These are phyloP conservation scores for Pterocles burchelli DNA, from an alignment of 2,113 vertebrate species.

Conservation along the genomic window DNA sequence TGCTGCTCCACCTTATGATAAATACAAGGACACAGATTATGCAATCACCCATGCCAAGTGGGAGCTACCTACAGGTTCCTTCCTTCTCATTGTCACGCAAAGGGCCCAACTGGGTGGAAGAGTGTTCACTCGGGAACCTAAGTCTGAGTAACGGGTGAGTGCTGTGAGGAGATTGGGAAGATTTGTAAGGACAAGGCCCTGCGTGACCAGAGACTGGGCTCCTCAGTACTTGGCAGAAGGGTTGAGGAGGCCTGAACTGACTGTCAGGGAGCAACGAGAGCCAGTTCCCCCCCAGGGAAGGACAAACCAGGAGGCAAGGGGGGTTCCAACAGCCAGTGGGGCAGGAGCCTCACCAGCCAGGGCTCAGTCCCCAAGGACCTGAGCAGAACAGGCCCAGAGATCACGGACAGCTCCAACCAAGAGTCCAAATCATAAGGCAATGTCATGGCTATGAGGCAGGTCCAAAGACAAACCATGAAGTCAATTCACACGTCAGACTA, in stretches of 20 bases:
- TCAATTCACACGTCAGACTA: background rate
- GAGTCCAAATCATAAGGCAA: background rate
- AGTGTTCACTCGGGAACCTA: background rate
- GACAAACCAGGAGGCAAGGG: background rate
- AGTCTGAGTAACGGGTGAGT: background rate
- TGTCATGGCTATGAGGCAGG: background rate
- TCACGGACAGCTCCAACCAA: background rate
- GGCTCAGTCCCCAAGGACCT: background rate
- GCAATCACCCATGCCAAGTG: too few relatives aligned
- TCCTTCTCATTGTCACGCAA: too few relatives aligned
- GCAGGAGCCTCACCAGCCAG: background rate
- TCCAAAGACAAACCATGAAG: background rate
- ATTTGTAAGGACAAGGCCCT: background rate
- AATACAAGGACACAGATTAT: too few relatives aligned
- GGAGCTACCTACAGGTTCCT: too few relatives aligned
- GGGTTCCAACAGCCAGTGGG: background rate
- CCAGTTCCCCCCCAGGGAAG: background rate
- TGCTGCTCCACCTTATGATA: too few relatives aligned
- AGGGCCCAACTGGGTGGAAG: background rate
- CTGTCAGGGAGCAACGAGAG: background rate
- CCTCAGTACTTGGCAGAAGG: rapidly evolving
- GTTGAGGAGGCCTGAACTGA: background rate
- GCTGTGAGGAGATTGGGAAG: background rate
- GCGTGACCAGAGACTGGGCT: rapidly evolving
- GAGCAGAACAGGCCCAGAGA: background rate